Conservation (phyloP, 2,113 vertebrate species). For the Neofelis nebulosa region DNA sequence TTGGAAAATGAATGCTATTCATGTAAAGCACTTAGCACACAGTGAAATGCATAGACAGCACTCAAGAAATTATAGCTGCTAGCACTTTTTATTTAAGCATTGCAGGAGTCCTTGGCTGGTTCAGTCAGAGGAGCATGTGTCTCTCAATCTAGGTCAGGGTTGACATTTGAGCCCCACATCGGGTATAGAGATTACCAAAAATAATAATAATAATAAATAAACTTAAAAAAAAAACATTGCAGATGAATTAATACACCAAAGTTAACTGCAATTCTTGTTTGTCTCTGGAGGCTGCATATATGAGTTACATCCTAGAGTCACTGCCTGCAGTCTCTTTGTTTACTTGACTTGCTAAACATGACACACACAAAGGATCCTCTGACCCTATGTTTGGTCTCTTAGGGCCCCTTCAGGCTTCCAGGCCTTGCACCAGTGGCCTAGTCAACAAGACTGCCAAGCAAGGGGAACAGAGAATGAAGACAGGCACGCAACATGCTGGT, state of each 20-base stretch:
- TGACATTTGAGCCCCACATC: background rate
- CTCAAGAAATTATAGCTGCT: background rate
- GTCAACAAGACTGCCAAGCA: background rate
- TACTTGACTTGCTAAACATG: background rate
- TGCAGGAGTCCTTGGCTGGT: background rate
- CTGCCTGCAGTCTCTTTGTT: background rate
- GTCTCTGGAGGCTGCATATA: background rate
- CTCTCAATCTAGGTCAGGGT: background rate
- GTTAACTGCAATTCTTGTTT: background rate
- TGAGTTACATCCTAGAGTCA: background rate
- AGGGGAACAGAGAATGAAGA: background rate
- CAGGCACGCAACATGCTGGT: background rate
- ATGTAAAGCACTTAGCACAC: background rate
- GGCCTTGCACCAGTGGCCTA: background rate
- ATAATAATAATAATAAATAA: background rate
- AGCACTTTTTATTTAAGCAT: background rate
- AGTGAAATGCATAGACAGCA: background rate
- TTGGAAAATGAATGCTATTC: slow-evolving; percentile 23
- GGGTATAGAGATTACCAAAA: background rate
- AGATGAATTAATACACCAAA: background rate
- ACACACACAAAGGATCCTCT: background rate
- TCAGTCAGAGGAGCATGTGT: background rate
- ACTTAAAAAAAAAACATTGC: background rate
- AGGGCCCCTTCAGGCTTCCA: background rate
- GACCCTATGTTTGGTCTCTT: background rate